Evolutionary conservation across 2,888 invertebrate species (phyloP).

Genomic region (Tribolium freemani): DNA sequence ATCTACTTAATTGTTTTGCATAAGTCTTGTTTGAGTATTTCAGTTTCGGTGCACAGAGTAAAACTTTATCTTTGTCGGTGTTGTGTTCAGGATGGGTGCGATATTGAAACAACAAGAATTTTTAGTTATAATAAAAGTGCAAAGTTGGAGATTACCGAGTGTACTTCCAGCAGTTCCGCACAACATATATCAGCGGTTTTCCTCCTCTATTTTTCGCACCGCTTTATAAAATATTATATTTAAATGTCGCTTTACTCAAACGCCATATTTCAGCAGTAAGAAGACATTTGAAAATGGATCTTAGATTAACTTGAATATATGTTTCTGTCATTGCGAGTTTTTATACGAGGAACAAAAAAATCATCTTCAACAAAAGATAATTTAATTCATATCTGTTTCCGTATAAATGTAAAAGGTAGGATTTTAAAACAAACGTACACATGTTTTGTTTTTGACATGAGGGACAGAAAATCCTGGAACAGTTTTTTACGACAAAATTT

Average conservation of each 20-base stretch:
- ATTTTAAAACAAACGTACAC: slow-evolving; percentile 11
- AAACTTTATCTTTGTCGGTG: slow-evolving; percentile 2
- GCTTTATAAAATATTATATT: slow-evolving; percentile 46
- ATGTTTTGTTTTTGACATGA: slow-evolving; percentile 9
- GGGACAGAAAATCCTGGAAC: not conserved
- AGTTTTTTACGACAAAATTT: slow-evolving; percentile 22
- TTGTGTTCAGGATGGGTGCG: not conserved
- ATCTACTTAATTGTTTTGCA: not conserved
- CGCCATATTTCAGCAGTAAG: slow-evolving; percentile 42
- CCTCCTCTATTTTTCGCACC: slow-evolving; percentile 39
- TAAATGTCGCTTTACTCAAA: slow-evolving; percentile 45
- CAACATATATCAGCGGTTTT: slow-evolving; percentile 40
- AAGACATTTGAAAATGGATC: slow-evolving; percentile 44
- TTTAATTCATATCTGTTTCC: slow-evolving; percentile 20
- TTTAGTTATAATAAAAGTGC: slow-evolving; percentile 30
- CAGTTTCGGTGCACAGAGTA: not conserved
- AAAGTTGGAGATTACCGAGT: slow-evolving; percentile 42
- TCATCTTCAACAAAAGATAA: slow-evolving; percentile 13
- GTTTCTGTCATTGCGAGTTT: slow-evolving; percentile 41
- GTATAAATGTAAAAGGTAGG: not conserved
- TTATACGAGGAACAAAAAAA: slow-evolving; percentile 26
- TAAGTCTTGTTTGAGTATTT: not conserved
- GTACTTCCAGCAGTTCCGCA: slow-evolving; percentile 41
- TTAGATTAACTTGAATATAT: slow-evolving; percentile 44
- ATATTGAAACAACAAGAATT: slow-evolving; percentile 25